Percentiles rank a stretch among this genome's conserved stretches.
Conservation (phyloP, 2,113 vertebrate genomes). For the Hemibagrus wyckioides region DNA sequence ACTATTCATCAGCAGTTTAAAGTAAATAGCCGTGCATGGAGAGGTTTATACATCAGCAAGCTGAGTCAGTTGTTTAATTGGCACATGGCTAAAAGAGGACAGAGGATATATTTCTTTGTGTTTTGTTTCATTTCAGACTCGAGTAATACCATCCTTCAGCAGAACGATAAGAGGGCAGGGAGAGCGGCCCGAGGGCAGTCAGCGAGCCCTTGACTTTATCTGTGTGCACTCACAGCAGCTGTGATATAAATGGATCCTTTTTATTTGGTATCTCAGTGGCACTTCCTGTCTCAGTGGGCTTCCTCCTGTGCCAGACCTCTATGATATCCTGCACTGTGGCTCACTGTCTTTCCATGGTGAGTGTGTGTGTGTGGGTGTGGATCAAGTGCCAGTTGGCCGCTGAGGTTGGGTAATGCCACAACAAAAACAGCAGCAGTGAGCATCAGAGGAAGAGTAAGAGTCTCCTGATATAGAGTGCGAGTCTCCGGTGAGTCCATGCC, state of each 20-base stretch:
- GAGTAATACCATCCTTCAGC: slow-evolving; percentile 31
- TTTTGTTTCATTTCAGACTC: slow-evolving; percentile 32
- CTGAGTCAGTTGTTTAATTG: slow-evolving; percentile 13
- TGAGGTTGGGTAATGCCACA: slow-evolving; percentile 14
- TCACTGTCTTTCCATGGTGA: slow-evolving; percentile 17
- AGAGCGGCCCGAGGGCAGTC: slow-evolving; percentile 30
- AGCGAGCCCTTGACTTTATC: slow-evolving; percentile 45
- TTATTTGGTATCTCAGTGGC: slow-evolving; percentile 45
- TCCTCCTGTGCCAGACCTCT: slow-evolving; percentile 36
- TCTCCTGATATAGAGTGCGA: slow-evolving; percentile 13
- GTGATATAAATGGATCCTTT: slow-evolving; percentile 42
- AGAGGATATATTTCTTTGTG: slow-evolving; percentile 35
- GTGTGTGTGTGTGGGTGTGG: slow-evolving; percentile 24
- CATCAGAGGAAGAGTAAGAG: slow-evolving; percentile 27
- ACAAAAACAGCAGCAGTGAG: slow-evolving; percentile 32
- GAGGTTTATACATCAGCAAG: slow-evolving; percentile 9
- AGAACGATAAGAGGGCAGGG: slow-evolving; percentile 25
- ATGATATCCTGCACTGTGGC: slow-evolving; percentile 40
- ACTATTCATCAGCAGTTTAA: background rate
- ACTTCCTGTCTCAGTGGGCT: slow-evolving; percentile 46
- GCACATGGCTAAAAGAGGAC: slow-evolving; percentile 12
- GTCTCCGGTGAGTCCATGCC: slow-evolving; percentile 78
- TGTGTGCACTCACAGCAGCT: slow-evolving; percentile 33
- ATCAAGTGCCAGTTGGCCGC: slow-evolving; percentile 41
- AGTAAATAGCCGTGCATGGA: background rate